Conservation (phyloP, 2,797 vertebrate genomes). For the Danio choprae region DNA sequence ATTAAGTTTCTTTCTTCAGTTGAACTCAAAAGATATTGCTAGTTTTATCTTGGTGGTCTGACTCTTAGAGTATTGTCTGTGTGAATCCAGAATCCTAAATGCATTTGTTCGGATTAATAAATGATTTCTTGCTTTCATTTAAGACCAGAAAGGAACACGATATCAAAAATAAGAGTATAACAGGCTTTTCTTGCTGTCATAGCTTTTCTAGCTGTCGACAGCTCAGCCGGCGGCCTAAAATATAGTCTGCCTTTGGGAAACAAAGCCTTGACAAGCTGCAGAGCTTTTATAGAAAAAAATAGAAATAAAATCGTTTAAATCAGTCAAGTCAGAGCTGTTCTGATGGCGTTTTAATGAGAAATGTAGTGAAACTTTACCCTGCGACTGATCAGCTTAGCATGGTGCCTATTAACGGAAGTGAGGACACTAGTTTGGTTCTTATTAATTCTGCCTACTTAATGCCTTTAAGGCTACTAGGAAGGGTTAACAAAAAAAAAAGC, state of each 20-base stretch:
- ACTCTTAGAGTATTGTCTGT: background rate
- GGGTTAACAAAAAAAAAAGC: constrained; percentile 20
- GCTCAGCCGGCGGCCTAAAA: constrained; percentile 24
- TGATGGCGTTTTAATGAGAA: constrained; percentile 69
- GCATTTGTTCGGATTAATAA: background rate
- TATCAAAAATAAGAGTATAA: constrained; percentile 7
- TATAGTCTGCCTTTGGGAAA: constrained; percentile 8
- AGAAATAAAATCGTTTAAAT: constrained; percentile 69
- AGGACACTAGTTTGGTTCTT: constrained; percentile 65
- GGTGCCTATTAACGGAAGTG: constrained; percentile 67
- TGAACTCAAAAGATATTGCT: too few species aligned
- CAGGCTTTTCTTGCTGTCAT: constrained; percentile 12
- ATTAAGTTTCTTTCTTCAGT: too few species aligned
- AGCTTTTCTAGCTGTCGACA: constrained; percentile 10
- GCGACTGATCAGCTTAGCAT: constrained; percentile 59
- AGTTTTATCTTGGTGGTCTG: too few species aligned
- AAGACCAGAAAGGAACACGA: background rate
- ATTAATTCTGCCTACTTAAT: constrained; percentile 59
- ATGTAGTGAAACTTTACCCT: constrained; percentile 64
- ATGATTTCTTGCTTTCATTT: constrained; percentile 5
- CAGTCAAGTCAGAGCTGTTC: constrained; percentile 62
- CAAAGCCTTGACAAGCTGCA: constrained; percentile 50
- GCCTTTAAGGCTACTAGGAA: constrained; percentile 44
- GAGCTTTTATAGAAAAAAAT: constrained; percentile 62
- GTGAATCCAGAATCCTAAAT: too few species aligned